Base-by-base conservation (phyloP, 53 echinoderm and acorn worm species). In the Crossaster papposus region DNA sequence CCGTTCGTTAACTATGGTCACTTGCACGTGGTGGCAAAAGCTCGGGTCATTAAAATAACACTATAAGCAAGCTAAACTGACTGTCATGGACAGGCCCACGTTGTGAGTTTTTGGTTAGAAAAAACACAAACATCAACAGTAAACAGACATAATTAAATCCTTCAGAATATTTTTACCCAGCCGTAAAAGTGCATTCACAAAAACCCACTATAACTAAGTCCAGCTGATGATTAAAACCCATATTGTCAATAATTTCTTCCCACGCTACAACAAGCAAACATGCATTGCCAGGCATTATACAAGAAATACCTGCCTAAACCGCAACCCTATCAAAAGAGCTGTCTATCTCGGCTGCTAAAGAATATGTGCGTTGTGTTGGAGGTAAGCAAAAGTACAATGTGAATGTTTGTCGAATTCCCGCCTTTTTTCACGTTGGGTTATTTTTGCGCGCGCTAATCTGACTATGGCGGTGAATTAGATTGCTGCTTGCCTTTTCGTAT, bases 221-320 rank as follows among this genome's bases (percentile, higher is more conserved):
- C 68, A 68, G 64, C n/a, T n/a, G n/a, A 32, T 34, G 38, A 33
- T 81, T 17, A 38, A 83, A 83, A 29, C 83, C 70, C 26, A 70
- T 36, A 77, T 76, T 87, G 87, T 87, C 62, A 62, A 75, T 77
- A 77, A 76, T 77, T 87, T 85, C 54, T 87, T 87, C 87, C 87
- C 87, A 87, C 87, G 87, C 54, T 55, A 4, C 13, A 77, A 4
- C 13, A 77, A 26, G 76, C 77, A 76, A 75, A 76, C n/a, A 76
- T 11, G 18, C 22, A 36, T 87, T 77, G 84, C 77, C 87, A 76
- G 58, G 76, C 28, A 87, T 77, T 73, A 85, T 85, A 85, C 85
- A 44, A 44, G 44, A 44, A 72, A 73, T 51, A 72, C 33, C 53
- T 72, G 33, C 51, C 30, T 58, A 15, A 72, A 73, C 85, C 85